Percentiles rank a stretch among this genome's conserved stretches.
phyloP scores from a whole-genome alignment of 2,113 vertebrate species.

The Ceyx cyanopectus region DNA sequence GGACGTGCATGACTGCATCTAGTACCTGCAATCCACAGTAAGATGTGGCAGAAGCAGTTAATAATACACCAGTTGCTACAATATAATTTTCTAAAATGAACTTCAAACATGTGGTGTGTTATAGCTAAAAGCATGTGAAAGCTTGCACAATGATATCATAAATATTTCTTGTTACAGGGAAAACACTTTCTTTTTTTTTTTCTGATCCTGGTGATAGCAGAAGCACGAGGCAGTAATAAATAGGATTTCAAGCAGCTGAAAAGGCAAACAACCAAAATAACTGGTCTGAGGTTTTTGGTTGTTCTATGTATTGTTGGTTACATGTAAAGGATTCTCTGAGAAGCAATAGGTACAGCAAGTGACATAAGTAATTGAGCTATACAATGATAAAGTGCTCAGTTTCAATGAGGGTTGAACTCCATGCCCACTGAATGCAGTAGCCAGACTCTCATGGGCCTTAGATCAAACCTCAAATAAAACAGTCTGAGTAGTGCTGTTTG shows the following conservation, averaged over 20 bases:
- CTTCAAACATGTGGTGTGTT: neutral
- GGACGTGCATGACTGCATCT: neutral
- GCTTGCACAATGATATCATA: neutral
- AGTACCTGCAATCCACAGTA: neutral
- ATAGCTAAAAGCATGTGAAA: neutral
- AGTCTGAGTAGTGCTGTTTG: conserved; percentile 25
- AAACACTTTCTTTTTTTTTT: neutral
- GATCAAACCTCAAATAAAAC: conserved; percentile 15
- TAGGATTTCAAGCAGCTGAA: neutral
- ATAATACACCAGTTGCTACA: neutral
- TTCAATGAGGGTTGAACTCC: neutral
- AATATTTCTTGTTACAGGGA: neutral
- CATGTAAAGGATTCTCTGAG: neutral
- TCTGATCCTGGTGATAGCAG: neutral
- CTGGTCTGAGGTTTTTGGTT: neutral
- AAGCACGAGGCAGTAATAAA: neutral
- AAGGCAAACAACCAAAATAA: neutral
- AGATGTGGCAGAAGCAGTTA: neutral
- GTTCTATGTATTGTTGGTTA: neutral
- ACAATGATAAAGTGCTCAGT: neutral
- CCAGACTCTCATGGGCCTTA: neutral
- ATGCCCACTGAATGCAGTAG: neutral
- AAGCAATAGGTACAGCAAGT: neutral
- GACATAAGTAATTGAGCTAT: neutral
- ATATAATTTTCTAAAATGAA: neutral